Percentiles rank a stretch among this genome's conserved stretches.
These are phyloP conservation scores for Ornithorhynchus anatinus DNA, from an alignment of 2,113 vertebrate genomes.

Conservation along the genomic window DNA sequence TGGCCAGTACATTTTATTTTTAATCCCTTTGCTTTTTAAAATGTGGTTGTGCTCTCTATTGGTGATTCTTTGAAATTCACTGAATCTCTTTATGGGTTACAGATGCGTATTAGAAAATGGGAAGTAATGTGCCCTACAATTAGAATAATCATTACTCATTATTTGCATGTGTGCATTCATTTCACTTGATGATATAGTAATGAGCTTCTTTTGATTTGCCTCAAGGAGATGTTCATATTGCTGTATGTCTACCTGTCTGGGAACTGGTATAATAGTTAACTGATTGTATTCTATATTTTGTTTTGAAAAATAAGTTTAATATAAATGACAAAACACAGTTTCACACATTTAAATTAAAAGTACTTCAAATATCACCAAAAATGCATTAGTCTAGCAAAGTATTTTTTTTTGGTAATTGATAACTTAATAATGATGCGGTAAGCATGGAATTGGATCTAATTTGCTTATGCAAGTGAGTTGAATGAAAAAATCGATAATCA, in stretches of 20 bases:
- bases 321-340: slow-evolving; percentile 38
- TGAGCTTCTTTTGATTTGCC: neutral
- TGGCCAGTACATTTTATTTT: neutral
- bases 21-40: neutral
- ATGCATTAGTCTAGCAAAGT: slow-evolving; percentile 47
- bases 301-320: slow-evolving; percentile 1
- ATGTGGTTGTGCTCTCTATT: neutral
- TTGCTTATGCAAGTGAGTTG: slow-evolving; percentile 75
- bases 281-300: neutral
- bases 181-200: neutral
- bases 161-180: neutral
- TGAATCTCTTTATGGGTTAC: neutral
- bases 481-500: slow-evolving; percentile 71
- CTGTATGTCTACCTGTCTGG: neutral
- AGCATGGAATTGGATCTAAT: slow-evolving; percentile 74
- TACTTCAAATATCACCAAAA: slow-evolving; percentile 47
- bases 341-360: slow-evolving; percentile 47
- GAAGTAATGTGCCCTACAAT: neutral
- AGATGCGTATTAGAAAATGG: neutral
- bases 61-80: neutral
- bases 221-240: neutral
- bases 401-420: slow-evolving; percentile 57
- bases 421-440: slow-evolving; percentile 68
- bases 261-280: neutral
- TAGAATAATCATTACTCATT: accelerated